Evolutionary conservation across 1,140 invertebrate genomes (phyloP).

Genomic region (Tetramorium alpestre): DNA sequence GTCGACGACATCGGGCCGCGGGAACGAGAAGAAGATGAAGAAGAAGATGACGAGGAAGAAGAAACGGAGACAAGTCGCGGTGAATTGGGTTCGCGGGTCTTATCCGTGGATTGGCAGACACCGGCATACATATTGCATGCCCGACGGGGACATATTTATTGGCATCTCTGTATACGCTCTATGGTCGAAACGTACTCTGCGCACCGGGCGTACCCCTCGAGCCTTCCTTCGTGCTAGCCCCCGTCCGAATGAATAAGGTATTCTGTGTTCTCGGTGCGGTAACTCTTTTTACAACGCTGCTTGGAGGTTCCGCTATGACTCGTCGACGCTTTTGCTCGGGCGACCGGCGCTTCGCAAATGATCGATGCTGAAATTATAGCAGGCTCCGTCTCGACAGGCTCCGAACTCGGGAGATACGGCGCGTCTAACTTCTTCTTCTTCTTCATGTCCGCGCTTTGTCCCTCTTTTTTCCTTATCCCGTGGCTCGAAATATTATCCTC

Average conservation of each 20-base stretch:
- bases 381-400: slow-evolving; percentile 47
- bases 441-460: slow-evolving; percentile 13
- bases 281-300: slow-evolving; percentile 56
- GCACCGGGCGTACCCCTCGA: slow-evolving; percentile 42
- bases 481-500: slow-evolving; percentile 34
- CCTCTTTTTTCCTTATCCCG: slow-evolving; percentile 5
- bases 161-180: slow-evolving; percentile 79
- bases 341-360: slow-evolving; percentile 70
- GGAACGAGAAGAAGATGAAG: slow-evolving; percentile 53
- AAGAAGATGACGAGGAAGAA: slow-evolving; percentile 19
- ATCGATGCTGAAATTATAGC: slow-evolving; percentile 79
- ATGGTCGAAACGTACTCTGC: slow-evolving; percentile 76
- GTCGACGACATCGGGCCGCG: slow-evolving; percentile 44
- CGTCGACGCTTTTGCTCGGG: slow-evolving; percentile 71
- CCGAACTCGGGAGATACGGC: slow-evolving; percentile 32
- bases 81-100: slow-evolving; percentile 66
- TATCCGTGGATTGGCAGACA: slow-evolving; percentile 78
- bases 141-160: slow-evolving; percentile 83
- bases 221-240: slow-evolving; percentile 30
- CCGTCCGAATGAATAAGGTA: slow-evolving; percentile 79
- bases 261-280: slow-evolving; percentile 72
- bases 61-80: slow-evolving; percentile 35
- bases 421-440: slow-evolving; percentile 27
- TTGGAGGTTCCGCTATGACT: slow-evolving; percentile 63
- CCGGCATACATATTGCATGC: slow-evolving; percentile 84